These are phyloP conservation scores for Drosophila parthenogenetica DNA, from an alignment of 2,888 invertebrate genomes.

Conservation along the genomic window DNA sequence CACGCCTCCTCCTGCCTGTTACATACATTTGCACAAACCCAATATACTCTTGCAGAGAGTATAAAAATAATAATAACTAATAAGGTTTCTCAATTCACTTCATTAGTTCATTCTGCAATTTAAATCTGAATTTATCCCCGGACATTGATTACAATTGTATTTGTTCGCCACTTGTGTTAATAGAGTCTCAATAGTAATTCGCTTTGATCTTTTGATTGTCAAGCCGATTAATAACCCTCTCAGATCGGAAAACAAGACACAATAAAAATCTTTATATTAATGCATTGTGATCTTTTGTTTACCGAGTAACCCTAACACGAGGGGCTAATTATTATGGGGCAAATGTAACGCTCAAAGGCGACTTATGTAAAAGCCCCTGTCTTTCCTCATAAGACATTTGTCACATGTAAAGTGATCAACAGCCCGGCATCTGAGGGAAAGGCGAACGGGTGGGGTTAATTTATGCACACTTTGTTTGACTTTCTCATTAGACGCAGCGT, in stretches of 20 bases:
- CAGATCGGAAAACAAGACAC: neutral
- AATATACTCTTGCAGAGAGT: no score
- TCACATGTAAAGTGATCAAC: constrained; percentile 29
- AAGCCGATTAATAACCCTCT: neutral
- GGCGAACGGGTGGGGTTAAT: no score
- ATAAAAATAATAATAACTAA: no score
- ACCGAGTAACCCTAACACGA: constrained; percentile 1
- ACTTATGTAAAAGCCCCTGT: constrained; percentile 41
- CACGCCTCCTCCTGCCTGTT: no score
- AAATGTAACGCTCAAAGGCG: constrained; percentile 19
- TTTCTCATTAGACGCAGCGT: constrained; percentile 44
- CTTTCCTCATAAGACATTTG: constrained; percentile 23
- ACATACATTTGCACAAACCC: no score
- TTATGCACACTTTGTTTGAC: constrained; percentile 52
- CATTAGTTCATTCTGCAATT: no score
- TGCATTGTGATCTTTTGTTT: constrained; percentile 6
- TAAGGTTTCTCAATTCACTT: no score
- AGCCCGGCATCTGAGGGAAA: neutral
- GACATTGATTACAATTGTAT: no score
- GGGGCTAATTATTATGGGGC: constrained; percentile 42
- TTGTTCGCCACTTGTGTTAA: neutral
- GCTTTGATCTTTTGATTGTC: neutral
- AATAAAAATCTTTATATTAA: constrained; percentile 2
- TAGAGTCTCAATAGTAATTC: neutral
- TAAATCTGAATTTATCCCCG: no score